A percentile compares a stretch with the other conserved stretches of the same genome.
phyloP scores from a whole-genome alignment of 2,113 vertebrate genomes.

The Haplochromis burtoni region DNA sequence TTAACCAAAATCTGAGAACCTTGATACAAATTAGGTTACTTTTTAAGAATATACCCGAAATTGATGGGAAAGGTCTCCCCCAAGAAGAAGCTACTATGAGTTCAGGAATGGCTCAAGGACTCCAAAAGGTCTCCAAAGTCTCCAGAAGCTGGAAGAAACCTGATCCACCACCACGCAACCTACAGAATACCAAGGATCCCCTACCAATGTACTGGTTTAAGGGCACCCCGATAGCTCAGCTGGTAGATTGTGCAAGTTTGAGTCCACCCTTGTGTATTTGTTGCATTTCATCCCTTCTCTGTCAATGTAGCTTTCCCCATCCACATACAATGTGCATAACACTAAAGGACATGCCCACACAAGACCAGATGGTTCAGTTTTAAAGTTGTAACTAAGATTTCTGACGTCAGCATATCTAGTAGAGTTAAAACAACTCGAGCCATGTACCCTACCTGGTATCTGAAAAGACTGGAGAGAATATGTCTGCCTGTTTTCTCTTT shows the following conservation, averaged over 20 bases:
- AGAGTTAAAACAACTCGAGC: background rate
- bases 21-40: background rate
- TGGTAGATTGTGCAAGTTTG: background rate
- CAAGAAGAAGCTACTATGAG: rapidly evolving
- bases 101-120: background rate
- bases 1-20: background rate
- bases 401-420: background rate
- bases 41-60: background rate
- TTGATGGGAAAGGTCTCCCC: background rate
- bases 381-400: background rate
- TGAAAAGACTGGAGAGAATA: background rate
- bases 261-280: background rate
- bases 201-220: background rate
- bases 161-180: background rate
- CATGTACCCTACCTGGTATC: background rate
- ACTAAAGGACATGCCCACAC: background rate
- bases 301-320: background rate
- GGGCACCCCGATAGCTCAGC: background rate
- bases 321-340: background rate
- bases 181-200: background rate
- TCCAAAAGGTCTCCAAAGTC: background rate
- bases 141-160: background rate
- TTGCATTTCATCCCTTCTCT: background rate
- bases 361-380: background rate
- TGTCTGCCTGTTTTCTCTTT: background rate